phyloP scores from a whole-genome alignment of 2,113 vertebrate species.

The Carlito syrichta region DNA sequence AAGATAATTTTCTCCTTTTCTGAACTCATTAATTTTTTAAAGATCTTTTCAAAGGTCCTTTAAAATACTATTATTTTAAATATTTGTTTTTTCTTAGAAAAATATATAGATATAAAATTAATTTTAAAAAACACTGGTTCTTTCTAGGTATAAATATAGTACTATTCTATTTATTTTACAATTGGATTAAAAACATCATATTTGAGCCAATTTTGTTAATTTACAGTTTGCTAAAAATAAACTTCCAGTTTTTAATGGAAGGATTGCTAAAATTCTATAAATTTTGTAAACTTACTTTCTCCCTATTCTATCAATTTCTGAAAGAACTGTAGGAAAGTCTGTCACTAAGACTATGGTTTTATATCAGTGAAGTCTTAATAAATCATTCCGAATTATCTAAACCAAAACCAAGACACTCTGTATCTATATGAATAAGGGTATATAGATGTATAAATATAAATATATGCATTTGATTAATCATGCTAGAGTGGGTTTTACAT shows the following conservation, averaged over 20 bases:
- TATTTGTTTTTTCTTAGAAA: not conserved
- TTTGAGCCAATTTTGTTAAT: not conserved
- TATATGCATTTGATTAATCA: not conserved
- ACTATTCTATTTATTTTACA: not conserved
- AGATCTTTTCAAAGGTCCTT: too few species aligned
- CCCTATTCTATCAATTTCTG: not conserved
- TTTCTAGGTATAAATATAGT: not conserved
- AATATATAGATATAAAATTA: not conserved
- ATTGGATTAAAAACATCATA: not conserved
- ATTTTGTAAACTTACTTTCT: not conserved
- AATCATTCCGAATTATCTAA: not conserved
- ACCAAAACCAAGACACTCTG: not conserved
- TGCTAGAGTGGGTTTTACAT: not conserved
- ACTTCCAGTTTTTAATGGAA: not conserved
- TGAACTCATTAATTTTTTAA: not conserved
- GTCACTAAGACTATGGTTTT: not conserved
- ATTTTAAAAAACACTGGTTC: not conserved
- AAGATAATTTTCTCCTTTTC: not conserved
- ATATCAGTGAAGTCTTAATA: not conserved
- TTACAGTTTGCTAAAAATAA: not conserved
- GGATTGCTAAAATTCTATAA: not conserved
- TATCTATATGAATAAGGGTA: not conserved
- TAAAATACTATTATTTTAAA: too few species aligned
- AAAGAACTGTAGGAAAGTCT: not conserved
- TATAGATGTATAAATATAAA: not conserved